Evolutionary conservation across 2,797 vertebrate species (phyloP).

Genomic region (Artibeus lituratus): DNA sequence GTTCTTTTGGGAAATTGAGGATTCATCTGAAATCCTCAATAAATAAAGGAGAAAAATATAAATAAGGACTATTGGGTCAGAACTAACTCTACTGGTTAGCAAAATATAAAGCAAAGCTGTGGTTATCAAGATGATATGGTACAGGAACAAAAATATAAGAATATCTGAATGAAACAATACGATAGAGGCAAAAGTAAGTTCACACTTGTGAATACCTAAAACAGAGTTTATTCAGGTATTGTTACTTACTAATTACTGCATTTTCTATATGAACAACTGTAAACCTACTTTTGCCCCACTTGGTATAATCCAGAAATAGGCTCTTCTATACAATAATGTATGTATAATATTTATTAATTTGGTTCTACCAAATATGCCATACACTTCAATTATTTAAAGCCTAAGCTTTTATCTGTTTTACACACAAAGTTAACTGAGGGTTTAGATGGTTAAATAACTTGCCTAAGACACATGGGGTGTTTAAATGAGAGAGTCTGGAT

Average conservation of each 20-base stretch:
- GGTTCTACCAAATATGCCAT: not conserved
- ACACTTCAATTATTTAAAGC: not conserved
- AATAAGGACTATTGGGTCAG: not conserved
- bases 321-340: not conserved
- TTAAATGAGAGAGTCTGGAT: not conserved
- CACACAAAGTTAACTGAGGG: not conserved
- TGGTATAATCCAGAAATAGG: not conserved
- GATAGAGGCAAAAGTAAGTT: not conserved
- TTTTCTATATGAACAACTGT: not conserved
- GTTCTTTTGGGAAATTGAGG: not conserved
- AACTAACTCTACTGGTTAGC: not conserved
- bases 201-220: not conserved
- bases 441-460: not conserved
- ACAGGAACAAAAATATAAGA: not conserved
- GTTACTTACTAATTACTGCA: not conserved
- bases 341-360: not conserved
- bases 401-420: slow-evolving; percentile 18
- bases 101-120: slow-evolving; percentile 20
- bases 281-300: too few species aligned
- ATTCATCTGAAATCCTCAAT: slow-evolving; percentile 15
- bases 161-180: not conserved
- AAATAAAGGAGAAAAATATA: not conserved
- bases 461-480: not conserved
- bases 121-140: not conserved
- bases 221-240: not conserved